phyloP scores from a whole-genome alignment of 2,113 vertebrate species.

The Gopherus flavomarginatus region DNA sequence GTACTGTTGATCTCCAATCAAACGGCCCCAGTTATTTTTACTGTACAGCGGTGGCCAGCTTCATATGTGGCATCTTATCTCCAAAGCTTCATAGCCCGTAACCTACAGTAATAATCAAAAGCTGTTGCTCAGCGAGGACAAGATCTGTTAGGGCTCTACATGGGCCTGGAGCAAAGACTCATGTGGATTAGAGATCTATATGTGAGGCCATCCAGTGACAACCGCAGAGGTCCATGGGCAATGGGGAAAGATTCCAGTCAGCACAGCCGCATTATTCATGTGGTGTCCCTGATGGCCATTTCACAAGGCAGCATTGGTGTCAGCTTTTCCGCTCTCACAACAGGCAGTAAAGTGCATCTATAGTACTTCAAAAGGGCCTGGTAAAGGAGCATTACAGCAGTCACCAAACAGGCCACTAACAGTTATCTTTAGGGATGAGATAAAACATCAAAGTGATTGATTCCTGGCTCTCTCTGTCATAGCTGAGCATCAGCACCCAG shows the following conservation, averaged over 20 bases:
- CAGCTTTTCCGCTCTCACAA: constrained; percentile 55
- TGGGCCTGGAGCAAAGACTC: fast-evolving
- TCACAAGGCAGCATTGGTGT: constrained; percentile 25
- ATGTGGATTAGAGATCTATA: fast-evolving
- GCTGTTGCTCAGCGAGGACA: neutral
- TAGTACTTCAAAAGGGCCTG: constrained; percentile 66
- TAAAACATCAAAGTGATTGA: constrained; percentile 78
- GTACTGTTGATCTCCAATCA: neutral
- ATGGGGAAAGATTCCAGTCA: neutral
- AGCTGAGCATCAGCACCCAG: neutral
- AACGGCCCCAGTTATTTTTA: neutral
- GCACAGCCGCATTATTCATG: neutral
- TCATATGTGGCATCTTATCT: neutral
- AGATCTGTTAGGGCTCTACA: neutral
- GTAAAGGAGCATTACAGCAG: constrained; percentile 22
- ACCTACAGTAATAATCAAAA: neutral
- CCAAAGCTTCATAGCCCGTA: neutral
- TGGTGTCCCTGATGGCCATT: neutral
- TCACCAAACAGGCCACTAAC: constrained; percentile 46
- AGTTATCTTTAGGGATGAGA: constrained; percentile 69
- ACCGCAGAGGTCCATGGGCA: fast-evolving
- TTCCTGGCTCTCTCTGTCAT: constrained; percentile 46
- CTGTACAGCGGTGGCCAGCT: neutral
- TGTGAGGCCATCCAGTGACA: neutral
- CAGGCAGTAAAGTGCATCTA: constrained; percentile 46